Percentiles rank a stretch among this genome's conserved stretches.
Evolutionary conservation across 2,888 invertebrate genomes (phyloP).

Genomic region (Pharmacophagus antenor): DNA sequence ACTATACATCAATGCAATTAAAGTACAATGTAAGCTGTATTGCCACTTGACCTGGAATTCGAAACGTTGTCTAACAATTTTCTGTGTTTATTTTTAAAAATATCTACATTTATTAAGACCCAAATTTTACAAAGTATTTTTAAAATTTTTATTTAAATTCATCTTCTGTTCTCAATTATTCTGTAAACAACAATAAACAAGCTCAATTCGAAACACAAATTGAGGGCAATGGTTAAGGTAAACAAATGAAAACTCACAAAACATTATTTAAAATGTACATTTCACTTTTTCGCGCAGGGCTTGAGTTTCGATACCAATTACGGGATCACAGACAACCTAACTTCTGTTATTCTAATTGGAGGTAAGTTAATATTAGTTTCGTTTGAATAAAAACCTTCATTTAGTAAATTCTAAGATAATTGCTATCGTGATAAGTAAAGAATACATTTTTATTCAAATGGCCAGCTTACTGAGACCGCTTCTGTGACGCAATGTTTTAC

Average conservation of each 20-base stretch:
- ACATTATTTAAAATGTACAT: slow-evolving; percentile 10
- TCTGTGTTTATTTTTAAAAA: too few species aligned
- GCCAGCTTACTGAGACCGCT: too few species aligned
- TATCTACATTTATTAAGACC: background rate
- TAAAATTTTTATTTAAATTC: background rate
- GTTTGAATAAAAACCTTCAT: background rate
- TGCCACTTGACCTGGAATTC: background rate
- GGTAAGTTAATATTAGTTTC: slow-evolving; percentile 78
- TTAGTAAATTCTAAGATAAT: background rate
- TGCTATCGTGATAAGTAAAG: too few species aligned
- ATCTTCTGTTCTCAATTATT: slow-evolving; percentile 15
- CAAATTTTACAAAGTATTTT: background rate
- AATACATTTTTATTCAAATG: too few species aligned
- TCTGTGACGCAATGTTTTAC: too few species aligned
- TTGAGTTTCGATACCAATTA: slow-evolving; percentile 92
- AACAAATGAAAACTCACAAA: slow-evolving; percentile 2
- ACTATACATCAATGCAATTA: too few species aligned
- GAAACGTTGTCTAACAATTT: too few species aligned
- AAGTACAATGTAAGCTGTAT: background rate
- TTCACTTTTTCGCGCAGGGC: slow-evolving; percentile 72
- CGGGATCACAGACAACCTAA: slow-evolving; percentile 91
- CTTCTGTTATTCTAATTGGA: slow-evolving; percentile 93
- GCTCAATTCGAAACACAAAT: slow-evolving; percentile 7
- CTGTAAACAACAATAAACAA: slow-evolving; percentile 1
- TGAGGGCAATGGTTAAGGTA: slow-evolving; percentile 2